A percentile compares a stretch with the other conserved stretches of the same genome.
Evolutionary conservation across 2,797 vertebrate species (phyloP).

Genomic region (Typhlichthys subterraneus): DNA sequence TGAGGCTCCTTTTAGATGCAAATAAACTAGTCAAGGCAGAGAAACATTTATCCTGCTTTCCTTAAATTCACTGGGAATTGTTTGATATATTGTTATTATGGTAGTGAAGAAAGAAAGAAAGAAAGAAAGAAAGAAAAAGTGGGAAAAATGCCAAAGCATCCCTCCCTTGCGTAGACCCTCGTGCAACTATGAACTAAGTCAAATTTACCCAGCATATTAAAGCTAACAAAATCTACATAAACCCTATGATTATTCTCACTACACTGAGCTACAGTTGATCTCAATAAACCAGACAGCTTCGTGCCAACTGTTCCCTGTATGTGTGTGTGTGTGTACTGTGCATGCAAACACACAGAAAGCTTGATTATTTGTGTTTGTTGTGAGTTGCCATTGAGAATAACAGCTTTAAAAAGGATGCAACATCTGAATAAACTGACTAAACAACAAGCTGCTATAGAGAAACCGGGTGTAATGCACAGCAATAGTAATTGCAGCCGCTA

Average conservation of each 20-base stretch:
- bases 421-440: conserved; percentile 29
- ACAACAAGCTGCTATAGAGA: conserved; percentile 31
- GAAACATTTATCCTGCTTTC: conserved; percentile 46
- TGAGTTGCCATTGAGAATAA: conserved; percentile 30
- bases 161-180: conserved; percentile 2
- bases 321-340: background rate
- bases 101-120: conserved; percentile 39
- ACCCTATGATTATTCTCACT: conserved; percentile 47
- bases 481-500: conserved; percentile 72
- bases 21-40: conserved; percentile 68
- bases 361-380: conserved; percentile 45
- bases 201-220: conserved; percentile 42
- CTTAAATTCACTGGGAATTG: conserved; percentile 70
- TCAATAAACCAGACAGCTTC: conserved; percentile 45
- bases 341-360: conserved; percentile 31
- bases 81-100: conserved; percentile 74
- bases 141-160: background rate
- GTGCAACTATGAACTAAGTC: conserved; percentile 28
- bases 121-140: background rate
- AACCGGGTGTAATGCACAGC: conserved; percentile 59
- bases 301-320: conserved; percentile 40
- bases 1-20: conserved; percentile 70
- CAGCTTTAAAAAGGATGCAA: conserved; percentile 20
- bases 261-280: conserved; percentile 36
- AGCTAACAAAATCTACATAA: conserved; percentile 54